A percentile compares a stretch with the other conserved stretches of the same genome.
Conservation (phyloP, 2,888 invertebrate species). For the Rhimphoctona megacephalus region DNA sequence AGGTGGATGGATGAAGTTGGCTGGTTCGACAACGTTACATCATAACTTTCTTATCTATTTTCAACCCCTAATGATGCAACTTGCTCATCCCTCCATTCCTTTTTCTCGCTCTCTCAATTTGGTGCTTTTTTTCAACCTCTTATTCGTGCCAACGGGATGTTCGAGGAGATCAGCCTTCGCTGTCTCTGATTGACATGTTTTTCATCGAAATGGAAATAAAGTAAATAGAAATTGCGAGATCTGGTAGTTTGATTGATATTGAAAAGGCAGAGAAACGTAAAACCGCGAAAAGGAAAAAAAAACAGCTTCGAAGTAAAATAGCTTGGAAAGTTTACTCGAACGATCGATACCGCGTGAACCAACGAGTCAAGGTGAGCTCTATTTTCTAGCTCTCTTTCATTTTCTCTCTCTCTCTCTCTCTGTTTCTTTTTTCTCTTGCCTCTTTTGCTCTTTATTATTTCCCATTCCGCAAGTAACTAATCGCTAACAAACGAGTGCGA, state of each 20-base stretch:
- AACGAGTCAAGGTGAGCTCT: slow-evolving; percentile 75
- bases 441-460: slow-evolving; percentile 6
- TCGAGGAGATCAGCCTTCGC: slow-evolving; percentile 3
- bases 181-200: slow-evolving; percentile 3
- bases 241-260: slow-evolving; percentile 12
- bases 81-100: neutral
- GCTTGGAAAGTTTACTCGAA: slow-evolving; percentile 73
- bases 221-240: slow-evolving; percentile 3
- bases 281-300: slow-evolving; percentile 27
- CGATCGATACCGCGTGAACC: slow-evolving; percentile 75
- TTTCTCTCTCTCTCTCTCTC: slow-evolving; percentile 7
- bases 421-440: neutral
- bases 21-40: slow-evolving; percentile 1
- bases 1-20: neutral
- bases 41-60: slow-evolving; percentile 16
- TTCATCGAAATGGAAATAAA: slow-evolving; percentile 1
- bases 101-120: neutral
- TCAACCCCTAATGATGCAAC: slow-evolving; percentile 5
- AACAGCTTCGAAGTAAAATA: slow-evolving; percentile 63
- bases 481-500: slow-evolving; percentile 48
- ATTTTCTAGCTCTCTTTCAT: slow-evolving; percentile 42
- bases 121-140: neutral
- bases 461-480: slow-evolving; percentile 36
- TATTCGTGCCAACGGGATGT: neutral
- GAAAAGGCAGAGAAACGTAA: slow-evolving; percentile 28